A percentile compares a stretch with the other conserved stretches of the same genome.
phyloP scores from a whole-genome alignment of 1,140 invertebrate genomes.

The Akabosia matsudoensis region DNA sequence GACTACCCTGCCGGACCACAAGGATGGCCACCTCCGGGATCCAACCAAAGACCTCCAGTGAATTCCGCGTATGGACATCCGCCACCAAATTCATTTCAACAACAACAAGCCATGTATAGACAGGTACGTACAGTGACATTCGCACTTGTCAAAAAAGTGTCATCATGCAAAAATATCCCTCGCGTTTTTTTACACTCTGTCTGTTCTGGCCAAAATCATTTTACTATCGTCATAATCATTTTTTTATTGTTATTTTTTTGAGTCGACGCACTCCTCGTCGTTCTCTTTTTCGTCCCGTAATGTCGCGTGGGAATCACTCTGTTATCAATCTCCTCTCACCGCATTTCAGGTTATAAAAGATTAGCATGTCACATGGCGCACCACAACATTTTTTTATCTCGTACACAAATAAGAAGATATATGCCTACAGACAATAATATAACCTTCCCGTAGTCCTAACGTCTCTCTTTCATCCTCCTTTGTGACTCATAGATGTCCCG shows the following conservation, averaged over 20 bases:
- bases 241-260: background rate
- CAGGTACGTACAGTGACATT: conserved; percentile 34
- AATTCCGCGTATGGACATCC: conserved; percentile 47
- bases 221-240: background rate
- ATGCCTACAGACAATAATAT: conserved; percentile 1
- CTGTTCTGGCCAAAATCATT: background rate
- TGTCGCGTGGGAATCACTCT: conserved; percentile 18
- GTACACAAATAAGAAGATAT: background rate
- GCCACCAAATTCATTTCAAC: conserved; percentile 49
- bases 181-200: background rate
- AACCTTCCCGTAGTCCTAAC: too few relatives aligned
- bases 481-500: too few relatives aligned
- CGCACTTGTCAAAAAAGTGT: conserved; percentile 9
- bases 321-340: conserved; percentile 4
- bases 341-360: conserved; percentile 1
- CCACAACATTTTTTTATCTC: background rate
- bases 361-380: conserved; percentile 5
- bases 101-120: conserved; percentile 50
- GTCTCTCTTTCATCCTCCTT: too few relatives aligned
- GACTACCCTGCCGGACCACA: conserved; percentile 37
- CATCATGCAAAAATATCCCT: background rate
- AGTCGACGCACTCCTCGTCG: background rate
- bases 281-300: background rate
- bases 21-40: conserved; percentile 34
- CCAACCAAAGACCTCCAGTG: conserved; percentile 38